Evolutionary conservation across 1,140 invertebrate species (phyloP).

Genomic region (Heliconius hewitsoni): DNA sequence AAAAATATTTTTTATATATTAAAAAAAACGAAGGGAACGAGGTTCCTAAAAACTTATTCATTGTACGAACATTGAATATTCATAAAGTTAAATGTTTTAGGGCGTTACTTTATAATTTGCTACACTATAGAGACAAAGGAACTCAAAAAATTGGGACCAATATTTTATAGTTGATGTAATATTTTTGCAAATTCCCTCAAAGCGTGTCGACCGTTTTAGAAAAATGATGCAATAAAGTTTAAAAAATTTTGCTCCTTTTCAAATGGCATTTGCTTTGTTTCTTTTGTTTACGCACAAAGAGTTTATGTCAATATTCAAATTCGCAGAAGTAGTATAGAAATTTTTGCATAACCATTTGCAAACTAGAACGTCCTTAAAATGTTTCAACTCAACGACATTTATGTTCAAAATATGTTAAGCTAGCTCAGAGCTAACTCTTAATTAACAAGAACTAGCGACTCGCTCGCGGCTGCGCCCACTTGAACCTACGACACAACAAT

Average conservation of each 20-base stretch:
- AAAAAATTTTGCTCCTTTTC: constrained; percentile 58
- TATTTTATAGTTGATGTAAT: constrained; percentile 49
- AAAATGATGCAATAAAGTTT: constrained; percentile 54
- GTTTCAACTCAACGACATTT: neutral
- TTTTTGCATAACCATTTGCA: constrained; percentile 59
- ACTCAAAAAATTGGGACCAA: constrained; percentile 56
- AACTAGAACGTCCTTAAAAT: neutral
- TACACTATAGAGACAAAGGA: constrained; percentile 42
- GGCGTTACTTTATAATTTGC: constrained; percentile 58
- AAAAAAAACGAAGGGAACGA: neutral
- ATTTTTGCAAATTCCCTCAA: constrained; percentile 49
- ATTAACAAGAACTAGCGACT: too few relatives aligned
- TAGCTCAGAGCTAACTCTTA: neutral
- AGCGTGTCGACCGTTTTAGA: constrained; percentile 42
- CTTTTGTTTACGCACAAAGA: constrained; percentile 57
- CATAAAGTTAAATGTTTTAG: constrained; percentile 31
- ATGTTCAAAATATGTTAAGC: neutral
- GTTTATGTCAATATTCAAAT: constrained; percentile 67
- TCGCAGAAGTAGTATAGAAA: constrained; percentile 59
- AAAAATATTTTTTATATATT: neutral
- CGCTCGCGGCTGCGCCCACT: too few relatives aligned
- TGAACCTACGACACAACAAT: too few relatives aligned
- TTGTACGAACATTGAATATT: constrained; percentile 29
- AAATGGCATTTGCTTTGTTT: constrained; percentile 55
- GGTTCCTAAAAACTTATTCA: constrained; percentile 24